Evolutionary conservation across 2,113 vertebrate species (phyloP), one percentile per base, ranked within the genome.

Genomic region (Hemichromis elongatus): DNA sequence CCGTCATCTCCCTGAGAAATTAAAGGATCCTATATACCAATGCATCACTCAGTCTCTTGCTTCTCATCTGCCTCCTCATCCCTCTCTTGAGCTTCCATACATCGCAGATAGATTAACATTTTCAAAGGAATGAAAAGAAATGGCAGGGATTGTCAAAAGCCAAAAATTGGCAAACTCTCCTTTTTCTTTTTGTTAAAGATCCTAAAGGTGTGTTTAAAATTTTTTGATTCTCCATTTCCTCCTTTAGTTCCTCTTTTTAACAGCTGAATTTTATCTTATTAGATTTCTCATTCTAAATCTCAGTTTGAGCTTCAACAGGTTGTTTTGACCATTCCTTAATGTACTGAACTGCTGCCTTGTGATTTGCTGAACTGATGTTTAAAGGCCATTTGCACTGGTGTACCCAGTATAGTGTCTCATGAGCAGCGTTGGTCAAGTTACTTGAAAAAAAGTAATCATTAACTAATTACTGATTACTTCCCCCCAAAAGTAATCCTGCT

Each of bases 1-100:
- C 63, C 6, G 28, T 84, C 77, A 33, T 81, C 83, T 93, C 89
- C 89, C 75, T 50, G 82, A 82, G 80, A 89, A 90, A 82, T 85
- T 80, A 90, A 86, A 90, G 57, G 52, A 79, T 30, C 59, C 88
- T 59, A 33, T 59, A 33, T 61, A 35, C 75, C 47, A 37, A 54
- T 47, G 4, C 68, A 42, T 77, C 77, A n/a, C 54, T 88, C 78
- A 21, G 30, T 55, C 52, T 45, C 68, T 50, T 55, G 47, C 77
- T 77, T 33, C 47, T 77, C 59, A 55, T 54, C 80, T 47, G 7
- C 78, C 80, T 79, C 75, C 70, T 59, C 87, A 19, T 85, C 61
- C 47, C 28, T 30, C 9, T 55, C 80, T 87, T 85, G 57, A 89
- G 86, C 66, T 85, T n/a, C 52, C 47, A 66, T 61, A 86, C 52